Evolutionary conservation across 37 sponge, comb jelly and placozoan species (phyloP).

Genomic region (Spongilla lacustris): DNA sequence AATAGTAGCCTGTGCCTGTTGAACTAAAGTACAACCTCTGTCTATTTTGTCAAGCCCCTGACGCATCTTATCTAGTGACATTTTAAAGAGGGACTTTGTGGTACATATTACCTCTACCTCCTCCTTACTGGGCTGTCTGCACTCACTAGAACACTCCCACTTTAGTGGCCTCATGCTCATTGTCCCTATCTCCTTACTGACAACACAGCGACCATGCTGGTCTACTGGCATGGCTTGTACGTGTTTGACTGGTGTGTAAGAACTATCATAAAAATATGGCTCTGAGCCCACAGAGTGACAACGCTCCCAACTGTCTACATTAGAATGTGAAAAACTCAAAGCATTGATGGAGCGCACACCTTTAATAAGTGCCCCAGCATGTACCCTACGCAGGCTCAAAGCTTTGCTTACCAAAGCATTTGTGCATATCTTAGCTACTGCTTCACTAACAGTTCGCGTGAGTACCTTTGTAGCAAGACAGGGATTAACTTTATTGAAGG

Average conservation of each 20-base stretch:
- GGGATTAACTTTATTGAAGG: neutral
- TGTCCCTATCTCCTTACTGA: conserved; percentile 16
- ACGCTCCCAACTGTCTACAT: neutral
- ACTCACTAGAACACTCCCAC: conserved; percentile 26
- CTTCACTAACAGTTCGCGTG: neutral
- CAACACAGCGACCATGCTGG: conserved; percentile 17
- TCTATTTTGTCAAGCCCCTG: neutral
- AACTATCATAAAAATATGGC: conserved; percentile 24
- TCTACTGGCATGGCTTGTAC: conserved; percentile 16
- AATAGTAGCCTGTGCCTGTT: neutral
- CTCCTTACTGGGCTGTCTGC: conserved; percentile 1
- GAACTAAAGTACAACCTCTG: neutral
- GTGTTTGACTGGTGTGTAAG: conserved; percentile 1
- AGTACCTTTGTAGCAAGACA: neutral
- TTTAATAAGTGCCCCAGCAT: neutral
- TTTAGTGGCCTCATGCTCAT: conserved; percentile 6
- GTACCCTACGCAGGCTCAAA: neutral
- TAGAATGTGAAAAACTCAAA: neutral
- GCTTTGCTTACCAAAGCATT: neutral
- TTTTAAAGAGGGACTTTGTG: neutral
- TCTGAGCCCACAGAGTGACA: conserved; percentile 15
- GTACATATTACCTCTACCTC: neutral
- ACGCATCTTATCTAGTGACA: neutral
- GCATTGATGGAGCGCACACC: neutral
- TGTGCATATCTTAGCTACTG: neutral